phyloP scores from a whole-genome alignment of 1,140 invertebrate genomes.

The Caenorhabditis briggsae region DNA sequence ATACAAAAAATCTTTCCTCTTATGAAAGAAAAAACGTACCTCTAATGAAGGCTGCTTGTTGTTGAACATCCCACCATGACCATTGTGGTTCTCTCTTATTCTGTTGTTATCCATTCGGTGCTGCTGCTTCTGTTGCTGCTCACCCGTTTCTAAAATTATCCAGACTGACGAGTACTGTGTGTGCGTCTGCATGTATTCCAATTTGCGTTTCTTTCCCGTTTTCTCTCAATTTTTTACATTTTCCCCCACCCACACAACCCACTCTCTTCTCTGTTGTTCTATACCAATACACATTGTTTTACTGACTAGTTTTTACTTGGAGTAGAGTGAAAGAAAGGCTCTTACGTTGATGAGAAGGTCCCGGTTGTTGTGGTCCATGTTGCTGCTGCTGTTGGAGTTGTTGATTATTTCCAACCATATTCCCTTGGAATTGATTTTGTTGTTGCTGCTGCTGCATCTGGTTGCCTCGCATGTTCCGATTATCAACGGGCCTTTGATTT shows the following conservation, averaged over 20 bases:
- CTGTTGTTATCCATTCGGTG: constrained; percentile 41
- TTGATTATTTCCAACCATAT: constrained; percentile 13
- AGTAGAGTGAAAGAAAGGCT: neutral
- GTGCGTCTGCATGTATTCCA: neutral
- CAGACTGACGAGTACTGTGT: constrained; percentile 5
- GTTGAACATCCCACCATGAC: constrained; percentile 42
- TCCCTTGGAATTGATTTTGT: constrained; percentile 31
- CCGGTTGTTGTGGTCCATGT: constrained; percentile 42
- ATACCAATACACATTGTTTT: neutral
- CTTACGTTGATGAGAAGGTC: constrained; percentile 47
- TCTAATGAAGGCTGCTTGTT: constrained; percentile 32
- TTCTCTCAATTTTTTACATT: constrained; percentile 4
- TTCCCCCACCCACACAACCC: neutral
- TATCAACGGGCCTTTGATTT: constrained; percentile 28
- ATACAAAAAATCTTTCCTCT: too few species aligned
- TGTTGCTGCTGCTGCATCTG: constrained; percentile 21
- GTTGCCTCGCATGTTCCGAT: constrained; percentile 7
- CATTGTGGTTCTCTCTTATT: constrained; percentile 34
- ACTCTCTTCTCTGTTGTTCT: neutral
- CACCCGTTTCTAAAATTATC: constrained; percentile 48
- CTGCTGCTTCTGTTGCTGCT: neutral
- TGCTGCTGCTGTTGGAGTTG: constrained; percentile 32
- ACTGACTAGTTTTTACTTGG: neutral
- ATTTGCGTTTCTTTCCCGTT: neutral
- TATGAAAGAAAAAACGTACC: neutral